Evolutionary conservation across 2,113 vertebrate genomes (phyloP).

Genomic region (Eublepharis macularius): DNA sequence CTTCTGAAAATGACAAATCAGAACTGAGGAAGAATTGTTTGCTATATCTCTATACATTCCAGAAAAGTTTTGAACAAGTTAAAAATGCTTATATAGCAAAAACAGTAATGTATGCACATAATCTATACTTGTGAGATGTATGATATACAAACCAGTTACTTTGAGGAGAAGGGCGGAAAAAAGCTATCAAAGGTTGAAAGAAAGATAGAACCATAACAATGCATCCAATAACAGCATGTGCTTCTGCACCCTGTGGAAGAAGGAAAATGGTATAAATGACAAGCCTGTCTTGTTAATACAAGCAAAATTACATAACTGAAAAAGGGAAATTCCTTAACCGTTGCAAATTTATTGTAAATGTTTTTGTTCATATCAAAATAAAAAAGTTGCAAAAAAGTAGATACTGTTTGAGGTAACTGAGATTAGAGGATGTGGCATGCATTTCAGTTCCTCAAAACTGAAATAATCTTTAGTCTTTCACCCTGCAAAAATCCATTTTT

Average conservation of each 20-base stretch:
- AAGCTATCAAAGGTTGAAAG: slow-evolving; percentile 57
- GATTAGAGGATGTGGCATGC: background rate
- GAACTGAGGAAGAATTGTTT: background rate
- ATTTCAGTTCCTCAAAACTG: background rate
- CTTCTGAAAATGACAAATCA: background rate
- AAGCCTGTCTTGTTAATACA: background rate
- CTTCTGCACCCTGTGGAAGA: slow-evolving; percentile 27
- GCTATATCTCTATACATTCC: background rate
- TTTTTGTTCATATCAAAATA: background rate
- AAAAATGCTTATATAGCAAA: background rate
- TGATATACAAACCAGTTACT: slow-evolving; percentile 53
- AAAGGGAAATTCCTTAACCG: background rate
- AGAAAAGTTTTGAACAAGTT: background rate
- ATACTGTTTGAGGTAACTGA: background rate
- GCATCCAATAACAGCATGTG: slow-evolving; percentile 67
- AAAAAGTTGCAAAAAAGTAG: background rate
- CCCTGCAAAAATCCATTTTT: background rate
- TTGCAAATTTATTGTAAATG: background rate
- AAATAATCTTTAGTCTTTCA: background rate
- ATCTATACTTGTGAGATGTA: background rate
- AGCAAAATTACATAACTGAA: background rate
- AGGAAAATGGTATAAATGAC: background rate
- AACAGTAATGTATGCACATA: background rate
- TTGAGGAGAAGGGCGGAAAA: slow-evolving; percentile 71
- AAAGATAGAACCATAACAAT: slow-evolving; percentile 64